These are phyloP conservation scores for Drosophila lowei DNA, from an alignment of 1,140 invertebrate species.

Conservation along the genomic window DNA sequence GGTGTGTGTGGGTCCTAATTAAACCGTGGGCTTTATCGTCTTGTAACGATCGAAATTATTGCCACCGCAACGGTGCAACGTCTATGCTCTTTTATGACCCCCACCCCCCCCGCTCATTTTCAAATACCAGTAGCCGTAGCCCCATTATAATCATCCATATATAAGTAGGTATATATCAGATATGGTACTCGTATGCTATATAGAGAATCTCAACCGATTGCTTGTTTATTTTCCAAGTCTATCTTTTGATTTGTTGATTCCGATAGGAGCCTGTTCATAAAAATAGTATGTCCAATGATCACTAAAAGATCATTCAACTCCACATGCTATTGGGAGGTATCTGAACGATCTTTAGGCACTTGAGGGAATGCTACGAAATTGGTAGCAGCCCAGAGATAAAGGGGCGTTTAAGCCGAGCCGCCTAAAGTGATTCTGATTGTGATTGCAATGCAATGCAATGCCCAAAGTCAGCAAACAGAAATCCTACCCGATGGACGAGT, in stretches of 20 bases:
- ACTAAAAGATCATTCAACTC: too few species aligned
- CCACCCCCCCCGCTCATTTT: constrained; percentile 36
- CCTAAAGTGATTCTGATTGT: constrained; percentile 75
- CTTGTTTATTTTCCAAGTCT: constrained; percentile 43
- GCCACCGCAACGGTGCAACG: constrained; percentile 15
- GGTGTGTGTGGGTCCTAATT: constrained; percentile 51
- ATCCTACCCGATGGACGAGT: constrained; percentile 1
- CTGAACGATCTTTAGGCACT: constrained; percentile 15
- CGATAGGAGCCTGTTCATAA: constrained; percentile 26
- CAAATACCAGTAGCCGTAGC: constrained; percentile 67
- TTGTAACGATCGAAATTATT: constrained; percentile 69
- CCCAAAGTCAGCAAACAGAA: constrained; percentile 53
- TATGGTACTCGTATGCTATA: constrained; percentile 28
- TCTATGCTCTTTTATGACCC: constrained; percentile 46
- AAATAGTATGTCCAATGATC: too few species aligned
- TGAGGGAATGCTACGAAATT: background rate
- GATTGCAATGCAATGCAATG: constrained; percentile 69
- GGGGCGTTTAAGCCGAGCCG: constrained; percentile 43
- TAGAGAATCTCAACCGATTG: constrained; percentile 56
- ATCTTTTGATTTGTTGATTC: constrained; percentile 65
- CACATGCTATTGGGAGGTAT: too few species aligned
- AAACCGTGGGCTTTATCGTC: constrained; percentile 71
- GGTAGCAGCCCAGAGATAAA: constrained; percentile 3
- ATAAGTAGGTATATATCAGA: background rate
- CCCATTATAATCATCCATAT: constrained; percentile 17